Evolutionary conservation across 1,140 invertebrate species (phyloP).

Genomic region (Melipona quadrifasciata): DNA sequence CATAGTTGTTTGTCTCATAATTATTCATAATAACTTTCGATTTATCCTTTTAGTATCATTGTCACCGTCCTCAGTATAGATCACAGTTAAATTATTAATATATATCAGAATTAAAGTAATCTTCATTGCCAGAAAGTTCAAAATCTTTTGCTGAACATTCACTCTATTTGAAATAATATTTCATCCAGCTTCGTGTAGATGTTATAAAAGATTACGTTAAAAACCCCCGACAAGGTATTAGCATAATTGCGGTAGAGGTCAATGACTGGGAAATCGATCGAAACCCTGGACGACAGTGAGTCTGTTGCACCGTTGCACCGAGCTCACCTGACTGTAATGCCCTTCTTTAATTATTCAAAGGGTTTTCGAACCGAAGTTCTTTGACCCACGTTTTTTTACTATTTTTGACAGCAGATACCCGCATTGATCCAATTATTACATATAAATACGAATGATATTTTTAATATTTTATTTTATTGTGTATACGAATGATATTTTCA

Average conservation of each 20-base stretch:
- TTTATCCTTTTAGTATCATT: no score
- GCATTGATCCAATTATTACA: not conserved
- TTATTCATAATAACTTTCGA: no score
- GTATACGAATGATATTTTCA: no score
- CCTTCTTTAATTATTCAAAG: slow-evolving; percentile 51
- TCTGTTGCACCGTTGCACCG: slow-evolving; percentile 39
- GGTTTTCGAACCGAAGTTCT: not conserved
- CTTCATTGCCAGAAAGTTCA: no score
- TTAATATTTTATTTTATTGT: no score
- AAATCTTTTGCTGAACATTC: no score
- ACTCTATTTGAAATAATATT: no score
- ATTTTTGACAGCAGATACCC: not conserved
- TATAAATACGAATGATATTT: no score
- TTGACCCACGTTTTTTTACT: not conserved
- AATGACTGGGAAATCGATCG: slow-evolving; percentile 52
- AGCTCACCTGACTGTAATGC: slow-evolving; percentile 43
- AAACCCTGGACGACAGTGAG: slow-evolving; percentile 35
- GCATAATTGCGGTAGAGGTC: slow-evolving; percentile 42
- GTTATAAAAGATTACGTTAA: not conserved
- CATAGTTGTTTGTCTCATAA: no score
- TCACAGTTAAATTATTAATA: no score
- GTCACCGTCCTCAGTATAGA: no score
- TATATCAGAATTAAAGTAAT: no score
- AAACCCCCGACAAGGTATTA: slow-evolving; percentile 21
- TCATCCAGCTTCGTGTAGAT: not conserved